A percentile compares a stretch with the other conserved stretches of the same genome.
These are phyloP conservation scores for Andrena camellia DNA, from an alignment of 2,888 invertebrate genomes.

Conservation along the genomic window DNA sequence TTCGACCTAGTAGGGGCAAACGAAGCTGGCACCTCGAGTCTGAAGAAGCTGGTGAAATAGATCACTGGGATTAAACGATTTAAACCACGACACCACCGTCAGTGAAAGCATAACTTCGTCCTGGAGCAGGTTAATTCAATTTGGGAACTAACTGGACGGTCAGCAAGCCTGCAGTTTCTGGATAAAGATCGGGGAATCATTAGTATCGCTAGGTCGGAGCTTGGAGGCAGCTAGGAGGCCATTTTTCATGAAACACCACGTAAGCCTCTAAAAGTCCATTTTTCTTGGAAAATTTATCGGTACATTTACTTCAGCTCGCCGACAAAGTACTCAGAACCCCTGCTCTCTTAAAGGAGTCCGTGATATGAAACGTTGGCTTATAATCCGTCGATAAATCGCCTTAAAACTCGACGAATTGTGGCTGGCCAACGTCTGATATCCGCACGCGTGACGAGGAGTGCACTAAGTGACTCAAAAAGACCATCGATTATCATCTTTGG, in stretches of 20 bases:
- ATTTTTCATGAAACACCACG: constrained; percentile 52
- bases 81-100: no score
- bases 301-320: constrained; percentile 61
- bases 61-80: neutral
- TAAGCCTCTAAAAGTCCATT: constrained; percentile 63
- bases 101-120: neutral
- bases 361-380: constrained; percentile 62
- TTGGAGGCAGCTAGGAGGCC: neutral
- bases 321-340: constrained; percentile 31
- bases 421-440: constrained; percentile 46
- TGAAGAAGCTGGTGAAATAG: no score
- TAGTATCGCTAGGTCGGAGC: constrained; percentile 27
- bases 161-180: neutral
- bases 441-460: constrained; percentile 7
- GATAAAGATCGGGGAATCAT: constrained; percentile 29
- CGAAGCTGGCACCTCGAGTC: no score
- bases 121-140: constrained; percentile 20
- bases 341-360: constrained; percentile 53
- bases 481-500: neutral
- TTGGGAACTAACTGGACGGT: neutral
- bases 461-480: neutral
- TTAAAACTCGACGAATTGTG: constrained; percentile 53
- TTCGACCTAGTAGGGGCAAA: no score
- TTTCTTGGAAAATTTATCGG: constrained; percentile 67
- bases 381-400: constrained; percentile 73